Evolutionary conservation across 2,797 vertebrate species (phyloP).

Genomic region (Lemur catta): DNA sequence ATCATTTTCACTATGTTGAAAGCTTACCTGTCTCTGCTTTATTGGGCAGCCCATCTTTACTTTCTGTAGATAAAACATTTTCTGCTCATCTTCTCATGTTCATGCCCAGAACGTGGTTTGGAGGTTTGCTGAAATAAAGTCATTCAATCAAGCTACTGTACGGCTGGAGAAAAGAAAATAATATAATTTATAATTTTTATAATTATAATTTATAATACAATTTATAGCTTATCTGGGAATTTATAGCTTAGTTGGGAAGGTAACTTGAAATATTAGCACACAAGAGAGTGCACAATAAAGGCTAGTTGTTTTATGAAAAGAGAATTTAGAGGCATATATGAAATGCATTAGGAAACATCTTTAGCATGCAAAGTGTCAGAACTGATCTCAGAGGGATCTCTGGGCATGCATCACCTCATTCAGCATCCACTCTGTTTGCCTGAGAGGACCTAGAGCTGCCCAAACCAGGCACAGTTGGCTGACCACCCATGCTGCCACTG

Average conservation of each 20-base stretch:
- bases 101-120: neutral
- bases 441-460: neutral
- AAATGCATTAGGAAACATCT: neutral
- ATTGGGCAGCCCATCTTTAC: neutral
- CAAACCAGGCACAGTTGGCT: neutral
- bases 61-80: neutral
- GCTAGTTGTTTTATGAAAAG: neutral
- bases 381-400: neutral
- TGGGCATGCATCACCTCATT: rapidly evolving
- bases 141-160: neutral
- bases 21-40: neutral
- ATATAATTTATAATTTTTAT: neutral
- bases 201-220: neutral
- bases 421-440: neutral
- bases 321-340: neutral
- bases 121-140: neutral
- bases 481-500: neutral
- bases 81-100: neutral
- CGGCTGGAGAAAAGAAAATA: neutral
- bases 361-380: neutral
- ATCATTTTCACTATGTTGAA: neutral
- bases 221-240: neutral
- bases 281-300: neutral
- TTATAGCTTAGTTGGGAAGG: neutral
- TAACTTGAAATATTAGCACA: neutral